Conservation (phyloP, 2,888 invertebrate genomes). For the Callyntrura guangdongensis region DNA sequence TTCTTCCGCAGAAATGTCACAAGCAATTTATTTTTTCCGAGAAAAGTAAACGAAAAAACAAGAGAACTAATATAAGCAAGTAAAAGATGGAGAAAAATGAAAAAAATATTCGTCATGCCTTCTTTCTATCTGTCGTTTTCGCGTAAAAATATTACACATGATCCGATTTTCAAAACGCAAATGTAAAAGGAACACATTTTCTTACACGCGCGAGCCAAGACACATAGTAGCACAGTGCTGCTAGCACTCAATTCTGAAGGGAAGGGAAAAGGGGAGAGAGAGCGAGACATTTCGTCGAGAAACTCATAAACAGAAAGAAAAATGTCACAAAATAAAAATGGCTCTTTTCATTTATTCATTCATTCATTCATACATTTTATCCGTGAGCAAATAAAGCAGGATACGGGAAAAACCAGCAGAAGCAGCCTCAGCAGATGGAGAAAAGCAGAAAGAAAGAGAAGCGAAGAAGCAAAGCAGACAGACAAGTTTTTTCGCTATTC, state of each 20-base stretch:
- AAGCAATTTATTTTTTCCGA: conserved; percentile 33
- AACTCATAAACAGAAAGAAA: conserved; percentile 74
- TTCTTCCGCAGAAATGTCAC: background rate
- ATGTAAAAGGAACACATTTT: background rate
- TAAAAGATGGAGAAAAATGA: background rate
- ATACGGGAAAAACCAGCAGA: background rate
- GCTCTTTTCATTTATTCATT: conserved; percentile 71
- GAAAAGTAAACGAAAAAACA: too few species aligned
- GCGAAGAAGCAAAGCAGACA: background rate
- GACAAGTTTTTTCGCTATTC: conserved; percentile 46
- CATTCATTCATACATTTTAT: conserved; percentile 70
- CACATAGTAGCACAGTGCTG: too few species aligned
- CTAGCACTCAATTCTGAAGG: background rate
- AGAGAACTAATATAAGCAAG: background rate
- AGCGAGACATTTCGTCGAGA: conserved; percentile 51
- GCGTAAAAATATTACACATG: conserved; percentile 35
- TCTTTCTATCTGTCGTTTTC: conserved; percentile 30
- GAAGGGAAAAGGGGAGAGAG: background rate
- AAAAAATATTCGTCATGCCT: conserved; percentile 23
- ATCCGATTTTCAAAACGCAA: background rate
- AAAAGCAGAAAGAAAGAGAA: background rate
- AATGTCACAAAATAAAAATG: conserved; percentile 74
- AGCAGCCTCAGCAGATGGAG: background rate
- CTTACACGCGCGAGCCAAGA: background rate
- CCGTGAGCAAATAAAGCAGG: background rate